Evolutionary conservation across 2,888 invertebrate genomes (phyloP), one percentile per base, ranked within the genome.

Genomic region (Lasioglossum lativentre): DNA sequence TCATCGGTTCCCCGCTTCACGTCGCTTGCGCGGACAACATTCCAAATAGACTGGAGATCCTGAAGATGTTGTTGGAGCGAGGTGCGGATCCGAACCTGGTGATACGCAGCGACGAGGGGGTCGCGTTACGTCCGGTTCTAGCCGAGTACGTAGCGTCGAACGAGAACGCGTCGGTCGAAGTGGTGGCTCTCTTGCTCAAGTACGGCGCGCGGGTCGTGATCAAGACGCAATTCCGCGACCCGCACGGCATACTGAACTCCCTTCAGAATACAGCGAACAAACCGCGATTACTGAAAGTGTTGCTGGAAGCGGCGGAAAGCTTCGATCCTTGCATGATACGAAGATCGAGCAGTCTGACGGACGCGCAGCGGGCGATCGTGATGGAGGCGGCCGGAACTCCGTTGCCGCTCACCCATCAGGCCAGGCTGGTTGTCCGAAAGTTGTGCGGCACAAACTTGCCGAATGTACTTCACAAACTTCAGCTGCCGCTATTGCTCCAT

Each of bases 71-170:
- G 81, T 94, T 98, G 87, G 96, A 96, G 90, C 96, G 96, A 72
- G 97, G 97, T 2, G 97, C 97, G 0, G 97, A 98, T 93, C 97
- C 97, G 0, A 98, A 98, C 94, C 95, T 97, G 91, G 97, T 97
- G 90, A 97, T 98, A 1, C 97, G 96, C 92, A 97, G 97, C 91
- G 97, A 97, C 79, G 97, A 97, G n/a, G 97, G 97, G 70, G 97
- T 97, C 1, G 96, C 97, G 0, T 96, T 98, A 30, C 96, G 97
- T 76, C 97, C 98, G 0, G 97, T 98, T 0, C 95, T 98, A 2
- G 97, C 98, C 0, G 98, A 98, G 94, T 98, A 98, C 94, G 95
- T 98, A 23, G 97, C 97, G 1, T 97, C 97, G 90, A 97, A 97
- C 92, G 96, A 96, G n/a, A 96, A 96, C 73, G 97, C 97, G 0